Base-by-base conservation (phyloP, 2,888 invertebrate genomes). In the Bellardia pandia region DNA sequence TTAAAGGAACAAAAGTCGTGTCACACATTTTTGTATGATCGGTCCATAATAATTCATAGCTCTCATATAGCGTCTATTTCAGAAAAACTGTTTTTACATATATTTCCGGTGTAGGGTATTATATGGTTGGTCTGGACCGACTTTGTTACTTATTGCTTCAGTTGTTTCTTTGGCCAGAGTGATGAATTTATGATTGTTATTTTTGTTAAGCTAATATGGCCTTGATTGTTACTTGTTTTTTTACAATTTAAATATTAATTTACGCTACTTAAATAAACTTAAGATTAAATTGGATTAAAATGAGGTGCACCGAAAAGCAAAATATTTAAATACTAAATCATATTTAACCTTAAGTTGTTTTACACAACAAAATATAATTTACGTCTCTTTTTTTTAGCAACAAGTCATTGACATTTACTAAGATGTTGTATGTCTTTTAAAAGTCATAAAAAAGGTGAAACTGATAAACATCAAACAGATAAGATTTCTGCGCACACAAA, bases 361-460 rank as follows among this genome's bases (percentile, higher is more conserved):
- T 48, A 53, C 16, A 16, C 1, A 16, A 16, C 16, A 23, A 16
- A 1, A 1, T 9, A 37, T 37, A 7, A n/a, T 16, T 62, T 16
- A 62, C 40, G 5, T 30, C 33, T n/a, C 7, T 11, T 33, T 48
- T 37, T 45, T 74, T 58, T 56, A 7, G 23, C 1, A 37, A 62
- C 45, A 14, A 62, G 13, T 53, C 40, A 40, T 9, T 40, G 37
- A 13, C 16, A 33, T 48, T 40, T 13, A 16, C 51, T 45, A 13
- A 51, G 51, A 51, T 64, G 16, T 51, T 76, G 33, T 5, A 64
- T 51, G 16, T 64, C 9, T 74, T 62, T 62, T 8, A 16, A 62
- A 62, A 48, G 23, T 5, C 45, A 72, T 42, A 45, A 62, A 53
- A 75, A 53, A 75, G 62, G 16, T 69, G 58, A 71, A 78, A 48